These are phyloP conservation scores for Microcebus murinus DNA, from an alignment of 2,113 vertebrate species.

Conservation along the genomic window DNA sequence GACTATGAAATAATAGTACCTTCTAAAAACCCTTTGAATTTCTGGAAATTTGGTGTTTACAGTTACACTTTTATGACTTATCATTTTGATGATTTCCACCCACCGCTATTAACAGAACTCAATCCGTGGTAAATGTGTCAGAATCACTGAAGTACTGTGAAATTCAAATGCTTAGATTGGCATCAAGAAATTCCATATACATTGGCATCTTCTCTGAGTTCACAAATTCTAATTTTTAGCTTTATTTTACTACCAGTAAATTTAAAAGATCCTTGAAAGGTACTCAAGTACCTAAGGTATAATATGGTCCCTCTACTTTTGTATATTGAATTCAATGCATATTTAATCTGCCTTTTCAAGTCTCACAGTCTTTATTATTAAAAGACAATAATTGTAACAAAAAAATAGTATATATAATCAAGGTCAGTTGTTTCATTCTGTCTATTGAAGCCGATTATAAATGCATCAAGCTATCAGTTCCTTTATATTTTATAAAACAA, in stretches of 20 bases:
- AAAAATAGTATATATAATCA: neutral
- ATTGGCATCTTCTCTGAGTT: neutral
- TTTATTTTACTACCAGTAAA: neutral
- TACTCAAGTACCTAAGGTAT: neutral
- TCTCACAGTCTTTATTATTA: neutral
- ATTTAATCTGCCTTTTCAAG: neutral
- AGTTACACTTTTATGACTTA: neutral
- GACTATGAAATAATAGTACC: neutral
- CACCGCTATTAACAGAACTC: neutral
- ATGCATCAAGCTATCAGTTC: neutral
- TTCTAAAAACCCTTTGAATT: neutral
- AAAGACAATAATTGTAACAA: neutral
- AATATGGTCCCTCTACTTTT: neutral
- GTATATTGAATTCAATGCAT: neutral
- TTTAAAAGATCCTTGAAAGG: constrained; percentile 34
- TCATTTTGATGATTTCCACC: neutral
- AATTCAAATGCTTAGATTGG: neutral
- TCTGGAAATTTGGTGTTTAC: neutral
- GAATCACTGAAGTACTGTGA: neutral
- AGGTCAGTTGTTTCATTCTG: neutral
- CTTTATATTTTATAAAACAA: neutral
- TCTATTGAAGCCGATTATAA: neutral
- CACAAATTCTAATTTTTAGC: neutral
- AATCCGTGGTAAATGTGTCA: neutral
- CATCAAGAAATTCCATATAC: neutral